A percentile compares a stretch with the other conserved stretches of the same genome.
Conservation (phyloP, 2,797 vertebrate species). For the Gobionotothen gibberifrons region DNA sequence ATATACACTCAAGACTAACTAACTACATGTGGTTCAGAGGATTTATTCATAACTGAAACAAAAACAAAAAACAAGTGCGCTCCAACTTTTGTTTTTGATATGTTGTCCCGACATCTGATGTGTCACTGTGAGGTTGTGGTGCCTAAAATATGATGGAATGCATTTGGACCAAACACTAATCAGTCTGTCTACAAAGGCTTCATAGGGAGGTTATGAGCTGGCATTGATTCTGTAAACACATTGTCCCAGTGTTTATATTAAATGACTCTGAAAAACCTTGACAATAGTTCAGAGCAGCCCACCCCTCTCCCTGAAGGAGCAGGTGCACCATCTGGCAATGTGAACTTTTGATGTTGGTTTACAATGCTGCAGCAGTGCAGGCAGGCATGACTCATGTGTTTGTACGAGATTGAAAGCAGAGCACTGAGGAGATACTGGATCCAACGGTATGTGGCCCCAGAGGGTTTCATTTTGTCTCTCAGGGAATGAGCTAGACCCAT, state of each 20-base stretch:
- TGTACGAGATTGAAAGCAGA: conserved; percentile 52
- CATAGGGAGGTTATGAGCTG: conserved; percentile 44
- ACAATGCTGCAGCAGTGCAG: conserved; percentile 30
- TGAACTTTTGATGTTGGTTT: conserved; percentile 45
- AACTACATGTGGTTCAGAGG: conserved; percentile 49
- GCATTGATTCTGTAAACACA: conserved; percentile 37
- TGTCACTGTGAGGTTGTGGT: neutral
- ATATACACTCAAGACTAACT: conserved; percentile 63
- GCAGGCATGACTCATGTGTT: conserved; percentile 62
- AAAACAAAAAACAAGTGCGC: conserved; percentile 11
- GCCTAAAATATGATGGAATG: conserved; percentile 8
- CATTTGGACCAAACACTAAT: neutral
- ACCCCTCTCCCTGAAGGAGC: conserved; percentile 41
- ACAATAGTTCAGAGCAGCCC: conserved; percentile 26
- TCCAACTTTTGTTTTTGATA: conserved; percentile 25
- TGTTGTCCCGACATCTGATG: neutral
- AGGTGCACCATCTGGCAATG: conserved; percentile 74
- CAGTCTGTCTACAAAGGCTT: conserved; percentile 14
- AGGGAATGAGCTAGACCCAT: conserved; percentile 28
- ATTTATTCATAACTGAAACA: conserved; percentile 36
- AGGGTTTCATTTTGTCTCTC: conserved; percentile 52
- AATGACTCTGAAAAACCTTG: conserved; percentile 45
- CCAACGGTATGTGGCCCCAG: conserved; percentile 62
- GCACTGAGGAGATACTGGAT: conserved; percentile 55
- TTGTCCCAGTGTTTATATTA: conserved; percentile 21